phyloP scores from a whole-genome alignment of 37 sponge, comb jelly and placozoan genomes.

The Geodia barretti region DNA sequence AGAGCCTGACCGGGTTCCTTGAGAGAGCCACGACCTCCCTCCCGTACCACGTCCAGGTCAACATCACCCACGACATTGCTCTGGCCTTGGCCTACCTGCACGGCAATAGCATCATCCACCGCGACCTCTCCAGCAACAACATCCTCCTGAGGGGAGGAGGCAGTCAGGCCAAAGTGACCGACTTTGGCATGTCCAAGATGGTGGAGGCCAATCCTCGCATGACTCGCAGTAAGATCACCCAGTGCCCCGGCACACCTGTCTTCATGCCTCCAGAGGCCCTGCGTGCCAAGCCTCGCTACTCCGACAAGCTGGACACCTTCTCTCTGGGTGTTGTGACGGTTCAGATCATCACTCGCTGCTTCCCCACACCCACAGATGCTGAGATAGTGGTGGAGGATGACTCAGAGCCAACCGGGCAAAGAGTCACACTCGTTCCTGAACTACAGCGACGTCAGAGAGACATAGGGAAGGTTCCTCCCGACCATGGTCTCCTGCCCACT shows the following conservation, averaged over 20 bases:
- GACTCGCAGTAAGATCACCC: slow-evolving; percentile 38
- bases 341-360: slow-evolving; percentile 45
- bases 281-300: slow-evolving; percentile 29
- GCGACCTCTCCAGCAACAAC: slow-evolving; percentile 61
- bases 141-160: slow-evolving; percentile 30
- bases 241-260: slow-evolving; percentile 39
- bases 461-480: slow-evolving; percentile 15
- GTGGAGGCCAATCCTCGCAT: slow-evolving; percentile 34
- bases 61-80: slow-evolving; percentile 49
- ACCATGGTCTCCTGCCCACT: slow-evolving; percentile 8
- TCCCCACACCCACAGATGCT: slow-evolving; percentile 46
- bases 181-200: slow-evolving; percentile 47
- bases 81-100: slow-evolving; percentile 54
- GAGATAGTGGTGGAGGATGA: slow-evolving; percentile 35
- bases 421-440: slow-evolving; percentile 43
- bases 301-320: slow-evolving; percentile 52
- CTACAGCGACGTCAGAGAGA: slow-evolving; percentile 29
- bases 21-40: slow-evolving; percentile 24
- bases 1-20: slow-evolving; percentile 37
- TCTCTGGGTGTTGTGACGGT: slow-evolving; percentile 42
- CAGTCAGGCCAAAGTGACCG: slow-evolving; percentile 51
- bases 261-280: slow-evolving; percentile 60
- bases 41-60: slow-evolving; percentile 37
- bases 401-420: slow-evolving; percentile 28
- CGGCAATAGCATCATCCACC: slow-evolving; percentile 41